Evolutionary conservation across 2,113 vertebrate genomes (phyloP).

Genomic region (Herpetotheres cachinnans): DNA sequence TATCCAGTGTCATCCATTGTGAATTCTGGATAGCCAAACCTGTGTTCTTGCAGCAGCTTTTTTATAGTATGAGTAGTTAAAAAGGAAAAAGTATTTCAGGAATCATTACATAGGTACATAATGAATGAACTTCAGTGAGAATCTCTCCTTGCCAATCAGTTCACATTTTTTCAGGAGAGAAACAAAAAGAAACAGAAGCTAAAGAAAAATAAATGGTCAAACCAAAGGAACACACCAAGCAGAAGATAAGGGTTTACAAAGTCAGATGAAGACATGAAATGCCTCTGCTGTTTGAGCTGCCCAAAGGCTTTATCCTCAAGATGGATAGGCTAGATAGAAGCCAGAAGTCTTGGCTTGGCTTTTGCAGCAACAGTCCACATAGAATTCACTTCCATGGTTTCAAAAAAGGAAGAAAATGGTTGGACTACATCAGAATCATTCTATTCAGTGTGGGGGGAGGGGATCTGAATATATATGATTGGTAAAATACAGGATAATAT

Average conservation of each 20-base stretch:
- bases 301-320: not conserved
- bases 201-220: not conserved
- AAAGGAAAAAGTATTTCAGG: not conserved
- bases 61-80: not conserved
- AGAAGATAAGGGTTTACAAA: not conserved
- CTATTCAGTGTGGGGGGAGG: not conserved
- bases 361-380: not conserved
- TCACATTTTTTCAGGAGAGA: not conserved
- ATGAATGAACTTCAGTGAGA: not conserved
- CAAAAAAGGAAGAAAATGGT: not conserved
- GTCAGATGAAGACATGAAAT: not conserved
- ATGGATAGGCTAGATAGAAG: not conserved
- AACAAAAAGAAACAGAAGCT: not conserved
- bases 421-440: not conserved
- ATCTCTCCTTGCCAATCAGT: not conserved
- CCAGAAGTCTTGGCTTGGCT: not conserved
- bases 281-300: not conserved
- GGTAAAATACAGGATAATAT: not conserved
- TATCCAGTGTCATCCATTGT: not conserved
- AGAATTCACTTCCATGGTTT: not conserved
- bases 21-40: not conserved
- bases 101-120: not conserved
- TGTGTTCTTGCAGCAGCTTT: not conserved
- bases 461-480: not conserved
- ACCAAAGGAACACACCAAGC: not conserved